Evolutionary conservation across 1,140 invertebrate genomes (phyloP), one percentile per base, ranked within the genome.

Genomic region (Caligus rogercresseyi): DNA sequence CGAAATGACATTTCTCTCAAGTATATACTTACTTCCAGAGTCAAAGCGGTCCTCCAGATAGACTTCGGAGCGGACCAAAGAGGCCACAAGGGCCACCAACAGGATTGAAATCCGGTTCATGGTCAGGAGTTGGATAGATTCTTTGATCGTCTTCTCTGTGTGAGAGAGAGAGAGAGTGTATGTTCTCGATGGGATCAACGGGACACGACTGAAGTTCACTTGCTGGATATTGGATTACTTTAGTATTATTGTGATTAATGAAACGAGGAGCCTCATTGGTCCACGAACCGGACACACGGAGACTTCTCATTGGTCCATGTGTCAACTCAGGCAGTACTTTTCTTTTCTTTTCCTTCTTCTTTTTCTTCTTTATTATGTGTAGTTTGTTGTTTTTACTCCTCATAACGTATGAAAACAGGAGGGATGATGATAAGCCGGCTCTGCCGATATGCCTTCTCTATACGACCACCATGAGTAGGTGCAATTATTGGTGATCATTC

Each of bases 11-110:
- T 25, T 16, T 25, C n/a, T 24, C 21, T 24, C 20, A 43, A 11
- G 26, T 59, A 14, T n/a, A 11, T 15, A 61, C 57, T 64, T 66
- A 69, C 66, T 67, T 54, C 65, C 68, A 66, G 68, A 65, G 19
- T 64, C 62, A 43, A 69, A 69, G 26, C 61, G 20, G 52, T 69
- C 68, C 62, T 69, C 67, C 18, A 69, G 68, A 55, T 65, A 66
- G 21, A 67, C 63, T 61, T 66, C 63, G 19, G 65, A 65, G 15
- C 19, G 26, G 14, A 43, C 61, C 57, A 43, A 57, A 23, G 23
- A 53, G 56, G 25, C 57, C 57, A 64, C 64, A 56, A 56, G 51
- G 43, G 19, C 16, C n/a, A 60, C 16, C 16, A 62, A 54, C 23
- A 57, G 11, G 7, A 57, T 23, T 21, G 20, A 18, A n/a, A 21